Conservation (phyloP, 2,113 vertebrate genomes). For the Epinephelus lanceolatus region DNA sequence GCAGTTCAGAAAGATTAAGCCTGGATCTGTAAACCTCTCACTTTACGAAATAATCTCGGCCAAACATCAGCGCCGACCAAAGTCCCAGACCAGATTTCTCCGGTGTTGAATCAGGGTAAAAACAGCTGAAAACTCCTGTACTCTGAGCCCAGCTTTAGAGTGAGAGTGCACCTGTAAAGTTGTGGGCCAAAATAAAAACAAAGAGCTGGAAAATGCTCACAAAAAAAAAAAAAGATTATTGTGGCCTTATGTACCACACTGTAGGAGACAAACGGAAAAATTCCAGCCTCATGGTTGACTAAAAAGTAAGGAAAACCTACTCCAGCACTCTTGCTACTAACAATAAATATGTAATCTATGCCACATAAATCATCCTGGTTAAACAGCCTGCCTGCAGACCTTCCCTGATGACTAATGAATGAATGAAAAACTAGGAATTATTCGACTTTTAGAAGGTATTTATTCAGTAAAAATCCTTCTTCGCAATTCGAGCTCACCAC, state of each 20-base stretch:
- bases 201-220: background rate
- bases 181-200: background rate
- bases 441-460: background rate
- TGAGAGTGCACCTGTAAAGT: too few relatives aligned
- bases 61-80: too few relatives aligned
- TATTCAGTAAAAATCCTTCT: background rate
- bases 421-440: background rate
- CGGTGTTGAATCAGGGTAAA: too few relatives aligned
- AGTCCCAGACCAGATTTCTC: too few relatives aligned
- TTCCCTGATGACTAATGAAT: background rate
- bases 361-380: background rate
- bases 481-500: background rate
- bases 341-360: background rate
- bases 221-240: too few relatives aligned
- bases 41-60: too few relatives aligned
- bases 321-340: background rate
- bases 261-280: background rate
- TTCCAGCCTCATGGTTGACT: background rate
- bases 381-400: background rate
- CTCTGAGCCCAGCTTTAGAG: too few relatives aligned
- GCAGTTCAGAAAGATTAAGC: too few relatives aligned
- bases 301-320: background rate
- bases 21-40: too few relatives aligned
- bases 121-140: too few relatives aligned
- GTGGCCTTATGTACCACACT: background rate